Percentiles rank a stretch among this genome's conserved stretches.
These are phyloP conservation scores for Ataeniobius toweri DNA, from an alignment of 2,797 vertebrate genomes.

Conservation along the genomic window DNA sequence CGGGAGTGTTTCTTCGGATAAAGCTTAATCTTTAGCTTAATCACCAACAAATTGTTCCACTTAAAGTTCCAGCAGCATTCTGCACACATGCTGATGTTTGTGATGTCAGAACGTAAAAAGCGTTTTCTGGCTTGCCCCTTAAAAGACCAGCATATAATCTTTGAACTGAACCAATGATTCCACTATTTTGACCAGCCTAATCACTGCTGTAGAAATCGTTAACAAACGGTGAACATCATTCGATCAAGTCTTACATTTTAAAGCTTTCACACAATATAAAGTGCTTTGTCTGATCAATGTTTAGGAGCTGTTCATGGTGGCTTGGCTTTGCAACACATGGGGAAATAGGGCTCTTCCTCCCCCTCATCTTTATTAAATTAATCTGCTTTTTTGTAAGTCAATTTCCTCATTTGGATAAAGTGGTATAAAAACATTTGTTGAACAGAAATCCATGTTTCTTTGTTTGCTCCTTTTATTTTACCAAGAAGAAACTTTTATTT, in stretches of 20 bases:
- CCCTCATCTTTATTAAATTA: conserved; percentile 28
- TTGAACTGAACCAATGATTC: no score
- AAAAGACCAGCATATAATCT: no score
- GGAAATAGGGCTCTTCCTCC: conserved; percentile 18
- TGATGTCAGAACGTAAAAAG: no score
- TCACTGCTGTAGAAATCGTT: no score
- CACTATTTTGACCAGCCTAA: no score
- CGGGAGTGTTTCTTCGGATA: no score
- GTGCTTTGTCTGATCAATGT: not conserved
- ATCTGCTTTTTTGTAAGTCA: conserved; percentile 4
- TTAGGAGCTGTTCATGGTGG: conserved; percentile 50
- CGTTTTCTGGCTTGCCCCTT: no score
- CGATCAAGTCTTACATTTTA: not conserved
- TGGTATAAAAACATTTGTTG: not conserved
- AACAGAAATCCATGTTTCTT: not conserved
- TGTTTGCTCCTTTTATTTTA: not conserved
- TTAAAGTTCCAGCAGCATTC: no score
- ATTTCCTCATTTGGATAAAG: conserved; percentile 2
- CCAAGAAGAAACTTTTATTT: not conserved
- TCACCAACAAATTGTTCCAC: no score
- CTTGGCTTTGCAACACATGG: not conserved
- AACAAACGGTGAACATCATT: no score
- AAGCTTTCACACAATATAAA: not conserved
- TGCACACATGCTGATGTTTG: no score
- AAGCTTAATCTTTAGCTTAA: no score